Percentiles rank a stretch among this genome's conserved stretches.
These are phyloP conservation scores for Hedya salicella DNA, from an alignment of 2,888 invertebrate genomes.

Conservation along the genomic window DNA sequence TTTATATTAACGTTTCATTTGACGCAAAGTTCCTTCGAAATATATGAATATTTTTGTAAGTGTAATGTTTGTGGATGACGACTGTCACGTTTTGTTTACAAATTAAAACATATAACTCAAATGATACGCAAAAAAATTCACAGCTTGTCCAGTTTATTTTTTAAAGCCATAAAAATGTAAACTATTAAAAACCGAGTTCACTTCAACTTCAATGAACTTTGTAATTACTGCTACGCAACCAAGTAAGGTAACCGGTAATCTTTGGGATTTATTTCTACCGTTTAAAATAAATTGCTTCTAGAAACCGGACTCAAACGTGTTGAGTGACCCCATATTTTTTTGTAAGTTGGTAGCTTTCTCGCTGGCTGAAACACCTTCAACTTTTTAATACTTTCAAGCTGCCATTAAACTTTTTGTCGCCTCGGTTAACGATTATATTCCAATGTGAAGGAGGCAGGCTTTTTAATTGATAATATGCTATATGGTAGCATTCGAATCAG, in stretches of 20 bases:
- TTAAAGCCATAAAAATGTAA: too few species aligned
- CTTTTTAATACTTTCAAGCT: conserved; percentile 33
- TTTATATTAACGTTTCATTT: conserved; percentile 13
- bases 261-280: conserved; percentile 22
- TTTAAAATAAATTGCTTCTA: conserved; percentile 26
- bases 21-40: background rate
- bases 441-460: background rate
- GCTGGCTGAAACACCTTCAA: conserved; percentile 27
- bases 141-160: background rate
- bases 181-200: background rate
- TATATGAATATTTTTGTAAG: background rate
- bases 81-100: too few species aligned
- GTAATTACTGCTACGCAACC: background rate
- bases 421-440: conserved; percentile 24
- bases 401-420: conserved; percentile 26
- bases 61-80: too few species aligned
- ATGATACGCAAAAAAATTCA: too few species aligned
- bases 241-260: background rate
- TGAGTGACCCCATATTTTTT: conserved; percentile 30
- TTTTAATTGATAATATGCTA: conserved; percentile 10
- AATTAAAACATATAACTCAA: too few species aligned
- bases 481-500: conserved; percentile 3
- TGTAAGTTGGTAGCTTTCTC: conserved; percentile 39
- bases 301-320: conserved; percentile 29
- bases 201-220: background rate